These are phyloP conservation scores for Sebastes elongatus DNA, from an alignment of 2,797 vertebrate genomes.

Conservation along the genomic window DNA sequence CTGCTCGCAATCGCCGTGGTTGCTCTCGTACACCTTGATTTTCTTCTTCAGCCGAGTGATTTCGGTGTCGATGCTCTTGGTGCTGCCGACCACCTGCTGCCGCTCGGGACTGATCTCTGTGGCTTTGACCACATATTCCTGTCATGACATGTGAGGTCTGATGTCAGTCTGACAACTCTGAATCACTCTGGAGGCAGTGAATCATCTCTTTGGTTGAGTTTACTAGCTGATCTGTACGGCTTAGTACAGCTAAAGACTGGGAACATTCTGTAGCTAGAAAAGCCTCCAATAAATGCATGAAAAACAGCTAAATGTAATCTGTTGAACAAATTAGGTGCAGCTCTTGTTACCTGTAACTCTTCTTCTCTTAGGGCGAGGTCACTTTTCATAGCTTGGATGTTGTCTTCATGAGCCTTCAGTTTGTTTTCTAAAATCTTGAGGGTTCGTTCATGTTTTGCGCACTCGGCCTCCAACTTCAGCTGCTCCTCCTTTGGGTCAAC, in stretches of 20 bases:
- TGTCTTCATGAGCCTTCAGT: conserved; percentile 34
- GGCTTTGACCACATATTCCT: conserved; percentile 62
- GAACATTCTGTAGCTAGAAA: background rate
- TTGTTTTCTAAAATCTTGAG: conserved; percentile 44
- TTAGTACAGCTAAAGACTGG: background rate
- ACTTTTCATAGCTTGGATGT: conserved; percentile 42
- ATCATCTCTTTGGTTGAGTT: background rate
- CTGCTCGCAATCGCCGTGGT: conserved; percentile 73
- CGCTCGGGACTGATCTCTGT: conserved; percentile 69
- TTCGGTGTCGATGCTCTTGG: conserved; percentile 69
- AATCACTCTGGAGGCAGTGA: background rate
- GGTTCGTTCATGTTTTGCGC: conserved; percentile 25
- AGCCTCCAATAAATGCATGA: background rate
- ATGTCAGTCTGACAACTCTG: background rate
- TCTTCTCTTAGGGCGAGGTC: conserved; percentile 42
- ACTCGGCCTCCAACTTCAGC: conserved; percentile 48
- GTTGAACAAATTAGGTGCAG: background rate
- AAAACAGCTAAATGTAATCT: background rate
- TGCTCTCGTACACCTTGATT: conserved; percentile 68
- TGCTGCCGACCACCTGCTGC: conserved; percentile 53
- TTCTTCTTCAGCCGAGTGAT: conserved; percentile 72
- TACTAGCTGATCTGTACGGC: background rate
- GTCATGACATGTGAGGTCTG: background rate
- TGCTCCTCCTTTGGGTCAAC: conserved; percentile 50
- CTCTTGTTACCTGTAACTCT: conserved; percentile 48